A percentile compares a stretch with the other conserved stretches of the same genome.
phyloP scores from a whole-genome alignment of 23 tunicate genomes.

The Clavelina lepadiformis region DNA sequence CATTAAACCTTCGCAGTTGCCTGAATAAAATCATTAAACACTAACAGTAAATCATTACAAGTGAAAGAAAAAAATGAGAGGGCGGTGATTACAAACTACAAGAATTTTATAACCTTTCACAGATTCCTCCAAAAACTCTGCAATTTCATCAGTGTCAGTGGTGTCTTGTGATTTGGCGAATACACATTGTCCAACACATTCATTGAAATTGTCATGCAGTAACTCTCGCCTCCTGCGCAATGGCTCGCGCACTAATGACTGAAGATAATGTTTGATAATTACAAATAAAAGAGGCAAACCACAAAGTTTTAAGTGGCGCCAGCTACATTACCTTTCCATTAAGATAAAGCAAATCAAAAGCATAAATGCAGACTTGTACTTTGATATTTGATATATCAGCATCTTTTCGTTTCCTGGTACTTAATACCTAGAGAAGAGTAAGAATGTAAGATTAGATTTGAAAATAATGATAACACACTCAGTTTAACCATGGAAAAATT shows the following conservation, averaged over 20 bases:
- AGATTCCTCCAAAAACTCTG: conserved; percentile 78
- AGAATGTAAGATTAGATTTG: not conserved
- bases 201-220: conserved; percentile 53
- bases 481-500: too few species aligned
- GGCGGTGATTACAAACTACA: too few species aligned
- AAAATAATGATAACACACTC: too few species aligned
- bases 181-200: conserved; percentile 66
- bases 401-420: conserved; percentile 93
- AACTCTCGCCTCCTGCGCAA: conserved; percentile 68
- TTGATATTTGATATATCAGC: conserved; percentile 82
- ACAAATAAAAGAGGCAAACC: not conserved
- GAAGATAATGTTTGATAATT: not conserved
- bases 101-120: conserved; percentile 63
- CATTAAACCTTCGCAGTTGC: conserved; percentile 97
- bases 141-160: conserved; percentile 73
- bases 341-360: conserved; percentile 90
- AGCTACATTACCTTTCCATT: conserved; percentile 85
- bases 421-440: conserved; percentile 46
- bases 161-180: conserved; percentile 88
- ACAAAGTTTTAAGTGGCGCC: too few species aligned
- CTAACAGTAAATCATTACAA: too few species aligned
- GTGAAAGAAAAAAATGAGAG: too few species aligned
- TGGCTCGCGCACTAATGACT: conserved; percentile 84
- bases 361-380: conserved; percentile 98
- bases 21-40: conserved; percentile 12